A percentile compares a stretch with the other conserved stretches of the same genome.
Evolutionary conservation across 2,888 invertebrate species (phyloP).

Genomic region (Euphydryas editha): DNA sequence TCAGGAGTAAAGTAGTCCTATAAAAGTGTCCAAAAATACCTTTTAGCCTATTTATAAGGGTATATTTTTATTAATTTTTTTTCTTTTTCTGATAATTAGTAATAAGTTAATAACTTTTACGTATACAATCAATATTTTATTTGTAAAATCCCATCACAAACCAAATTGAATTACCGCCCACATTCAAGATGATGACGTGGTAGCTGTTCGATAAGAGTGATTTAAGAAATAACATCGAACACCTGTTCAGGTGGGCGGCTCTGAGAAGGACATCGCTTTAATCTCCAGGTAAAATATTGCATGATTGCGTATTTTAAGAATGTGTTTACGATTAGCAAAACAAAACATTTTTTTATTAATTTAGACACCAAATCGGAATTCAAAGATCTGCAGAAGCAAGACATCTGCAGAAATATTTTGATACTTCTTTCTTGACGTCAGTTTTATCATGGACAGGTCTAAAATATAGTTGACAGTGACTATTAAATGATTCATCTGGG

Average conservation of each 20-base stretch:
- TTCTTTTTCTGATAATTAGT: too few species aligned
- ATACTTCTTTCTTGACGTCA: not conserved
- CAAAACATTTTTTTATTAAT: not conserved
- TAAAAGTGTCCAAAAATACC: not conserved
- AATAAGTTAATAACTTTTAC: not conserved
- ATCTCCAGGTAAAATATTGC: constrained; percentile 30
- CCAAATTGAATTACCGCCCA: constrained; percentile 45
- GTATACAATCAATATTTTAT: constrained; percentile 18
- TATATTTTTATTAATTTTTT: too few species aligned
- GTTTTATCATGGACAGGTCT: not conserved
- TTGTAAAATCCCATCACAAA: constrained; percentile 26
- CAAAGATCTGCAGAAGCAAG: not conserved
- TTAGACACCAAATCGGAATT: too few species aligned
- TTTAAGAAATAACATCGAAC: constrained; percentile 58
- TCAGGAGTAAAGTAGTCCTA: too few species aligned
- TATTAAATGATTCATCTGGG: constrained; percentile 33
- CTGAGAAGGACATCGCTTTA: constrained; percentile 54
- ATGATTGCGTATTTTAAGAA: constrained; percentile 20
- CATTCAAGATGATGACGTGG: constrained; percentile 43
- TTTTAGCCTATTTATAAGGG: too few species aligned
- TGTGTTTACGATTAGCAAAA: not conserved
- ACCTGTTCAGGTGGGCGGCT: constrained; percentile 77
- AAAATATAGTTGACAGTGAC: constrained; percentile 19
- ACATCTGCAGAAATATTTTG: not conserved
- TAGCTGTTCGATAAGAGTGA: constrained; percentile 49